Evolutionary conservation across 2,113 vertebrate genomes (phyloP).

Genomic region (Sander vitreus): DNA sequence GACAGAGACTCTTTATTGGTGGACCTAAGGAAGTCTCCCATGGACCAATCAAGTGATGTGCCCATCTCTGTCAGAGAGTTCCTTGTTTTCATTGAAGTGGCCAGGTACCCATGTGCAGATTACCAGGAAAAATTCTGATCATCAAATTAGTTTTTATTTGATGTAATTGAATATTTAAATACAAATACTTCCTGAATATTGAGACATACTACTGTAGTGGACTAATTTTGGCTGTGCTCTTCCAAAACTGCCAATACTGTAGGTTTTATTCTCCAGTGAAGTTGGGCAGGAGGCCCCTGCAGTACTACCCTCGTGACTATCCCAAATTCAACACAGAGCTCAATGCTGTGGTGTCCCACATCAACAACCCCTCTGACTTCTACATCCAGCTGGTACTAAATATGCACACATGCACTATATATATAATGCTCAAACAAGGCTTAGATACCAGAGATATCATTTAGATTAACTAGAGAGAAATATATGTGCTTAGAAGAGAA

Average conservation of each 20-base stretch:
- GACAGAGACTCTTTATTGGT: slow-evolving; percentile 89
- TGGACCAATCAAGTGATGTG: slow-evolving; percentile 80
- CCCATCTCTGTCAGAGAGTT: slow-evolving; percentile 90
- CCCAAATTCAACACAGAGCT: slow-evolving; percentile 81
- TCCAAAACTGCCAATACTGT: neutral
- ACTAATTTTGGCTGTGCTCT: neutral
- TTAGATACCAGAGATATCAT: neutral
- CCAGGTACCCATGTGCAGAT: slow-evolving; percentile 83
- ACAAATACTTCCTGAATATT: too few relatives aligned
- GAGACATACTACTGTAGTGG: neutral
- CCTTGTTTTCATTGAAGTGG: slow-evolving; percentile 90
- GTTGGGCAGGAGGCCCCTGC: slow-evolving; percentile 51
- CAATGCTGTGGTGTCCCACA: slow-evolving; percentile 86
- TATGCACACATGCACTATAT: neutral
- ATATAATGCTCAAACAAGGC: neutral
- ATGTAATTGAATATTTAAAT: neutral
- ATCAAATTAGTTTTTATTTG: neutral
- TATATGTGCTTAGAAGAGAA: neutral
- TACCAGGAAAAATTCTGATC: neutral
- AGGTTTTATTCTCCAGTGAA: slow-evolving; percentile 79
- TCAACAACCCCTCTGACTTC: slow-evolving; percentile 91
- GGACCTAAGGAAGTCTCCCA: slow-evolving; percentile 89
- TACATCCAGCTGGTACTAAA: slow-evolving; percentile 89
- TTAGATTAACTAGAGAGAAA: neutral
- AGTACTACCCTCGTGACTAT: slow-evolving; percentile 83